Percentiles rank a stretch among this genome's conserved stretches.
These are phyloP conservation scores for Synanthedon andrenaeformis DNA, from an alignment of 2,888 invertebrate genomes.

Conservation along the genomic window DNA sequence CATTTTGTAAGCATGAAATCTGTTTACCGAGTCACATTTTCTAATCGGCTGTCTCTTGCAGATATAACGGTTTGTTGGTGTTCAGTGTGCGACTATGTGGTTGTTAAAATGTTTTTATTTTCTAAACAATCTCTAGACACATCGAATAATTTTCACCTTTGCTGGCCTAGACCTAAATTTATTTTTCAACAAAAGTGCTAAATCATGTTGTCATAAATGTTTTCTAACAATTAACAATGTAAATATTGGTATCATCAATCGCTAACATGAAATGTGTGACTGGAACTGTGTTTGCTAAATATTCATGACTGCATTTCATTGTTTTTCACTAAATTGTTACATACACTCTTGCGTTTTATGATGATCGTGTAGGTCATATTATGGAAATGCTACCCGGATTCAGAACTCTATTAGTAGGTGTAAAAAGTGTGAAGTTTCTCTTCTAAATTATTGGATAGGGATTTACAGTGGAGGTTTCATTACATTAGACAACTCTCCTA, in stretches of 20 bases:
- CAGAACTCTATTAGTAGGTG: too few relatives aligned
- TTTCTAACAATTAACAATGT: conserved; percentile 38
- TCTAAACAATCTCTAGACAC: not conserved
- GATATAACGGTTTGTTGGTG: conserved; percentile 51
- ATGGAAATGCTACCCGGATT: too few relatives aligned
- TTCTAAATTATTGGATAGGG: too few relatives aligned
- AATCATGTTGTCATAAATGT: conserved; percentile 17
- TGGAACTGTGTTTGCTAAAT: not conserved
- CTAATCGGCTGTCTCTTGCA: conserved; percentile 30
- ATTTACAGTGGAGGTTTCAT: too few relatives aligned
- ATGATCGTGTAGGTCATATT: too few relatives aligned
- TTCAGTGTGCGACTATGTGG: conserved; percentile 57
- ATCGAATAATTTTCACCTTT: not conserved
- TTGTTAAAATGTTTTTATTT: conserved; percentile 20
- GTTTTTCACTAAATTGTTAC: too few relatives aligned
- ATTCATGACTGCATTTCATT: not conserved
- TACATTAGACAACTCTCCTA: too few relatives aligned
- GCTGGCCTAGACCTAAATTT: not conserved
- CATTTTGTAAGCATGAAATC: conserved; percentile 39
- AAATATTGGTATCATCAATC: conserved; percentile 19
- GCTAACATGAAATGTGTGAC: conserved; percentile 19
- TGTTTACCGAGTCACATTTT: conserved; percentile 30
- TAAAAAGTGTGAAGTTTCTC: too few relatives aligned
- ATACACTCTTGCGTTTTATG: too few relatives aligned
- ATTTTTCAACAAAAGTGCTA: conserved; percentile 6